Conservation (phyloP, 2,888 invertebrate species). For the Cheilosia impressa region DNA sequence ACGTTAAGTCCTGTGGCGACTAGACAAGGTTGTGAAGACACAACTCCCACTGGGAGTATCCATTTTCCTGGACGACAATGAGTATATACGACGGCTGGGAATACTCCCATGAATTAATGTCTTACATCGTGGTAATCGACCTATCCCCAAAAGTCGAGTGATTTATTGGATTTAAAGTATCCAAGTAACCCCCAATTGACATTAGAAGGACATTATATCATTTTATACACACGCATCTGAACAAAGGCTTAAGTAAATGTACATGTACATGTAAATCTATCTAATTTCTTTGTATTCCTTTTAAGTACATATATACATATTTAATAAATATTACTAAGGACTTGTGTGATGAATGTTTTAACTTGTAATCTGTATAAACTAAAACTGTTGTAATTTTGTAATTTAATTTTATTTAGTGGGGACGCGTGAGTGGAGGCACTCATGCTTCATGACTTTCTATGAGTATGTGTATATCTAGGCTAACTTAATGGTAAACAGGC, state of each 20-base stretch:
- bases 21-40: conserved; percentile 39
- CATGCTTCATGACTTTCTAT: conserved; percentile 28
- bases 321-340: too few species aligned
- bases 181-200: conserved; percentile 4
- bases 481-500: conserved; percentile 43
- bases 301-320: conserved; percentile 12
- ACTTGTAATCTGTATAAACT: conserved; percentile 35
- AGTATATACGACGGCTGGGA: conserved; percentile 39
- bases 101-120: conserved; percentile 51
- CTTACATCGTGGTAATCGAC: conserved; percentile 37
- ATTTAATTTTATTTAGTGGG: conserved; percentile 29
- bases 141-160: conserved; percentile 47
- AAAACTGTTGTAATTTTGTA: conserved; percentile 17
- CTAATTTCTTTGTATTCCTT: background rate
- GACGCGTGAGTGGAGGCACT: conserved; percentile 21
- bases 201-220: conserved; percentile 46
- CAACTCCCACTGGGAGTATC: conserved; percentile 45
- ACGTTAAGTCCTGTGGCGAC: conserved; percentile 6
- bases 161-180: conserved; percentile 57
- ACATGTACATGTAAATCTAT: background rate
- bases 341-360: conserved; percentile 26
- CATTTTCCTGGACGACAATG: conserved; percentile 40
- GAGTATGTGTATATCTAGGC: conserved; percentile 32
- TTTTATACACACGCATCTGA: conserved; percentile 41
- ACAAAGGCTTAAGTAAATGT: conserved; percentile 45